Conservation (phyloP, 1,140 invertebrate species). For the Druon quercuslanigerum region DNA sequence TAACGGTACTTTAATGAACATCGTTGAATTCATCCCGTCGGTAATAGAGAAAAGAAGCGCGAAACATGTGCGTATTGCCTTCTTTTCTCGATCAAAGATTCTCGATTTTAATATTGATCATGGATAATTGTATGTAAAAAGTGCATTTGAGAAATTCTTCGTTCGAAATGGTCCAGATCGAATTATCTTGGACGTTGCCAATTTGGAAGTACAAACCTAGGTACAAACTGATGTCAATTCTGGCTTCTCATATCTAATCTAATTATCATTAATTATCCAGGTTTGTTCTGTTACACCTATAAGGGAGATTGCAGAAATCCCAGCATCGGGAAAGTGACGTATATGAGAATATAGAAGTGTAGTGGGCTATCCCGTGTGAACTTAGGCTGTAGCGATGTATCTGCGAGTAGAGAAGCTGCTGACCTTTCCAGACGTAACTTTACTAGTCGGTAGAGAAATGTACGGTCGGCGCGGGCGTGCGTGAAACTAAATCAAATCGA, state of each 20-base stretch:
- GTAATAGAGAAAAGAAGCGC: constrained; percentile 47
- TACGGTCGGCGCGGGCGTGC: constrained; percentile 18
- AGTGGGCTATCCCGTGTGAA: constrained; percentile 56
- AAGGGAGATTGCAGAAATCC: constrained; percentile 53
- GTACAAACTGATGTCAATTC: constrained; percentile 33
- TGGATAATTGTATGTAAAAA: constrained; percentile 26
- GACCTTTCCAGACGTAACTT: constrained; percentile 55
- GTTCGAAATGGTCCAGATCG: constrained; percentile 24
- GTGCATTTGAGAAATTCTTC: constrained; percentile 35
- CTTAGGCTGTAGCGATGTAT: constrained; percentile 29
- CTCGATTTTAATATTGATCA: background rate
- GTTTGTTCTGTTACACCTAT: no score
- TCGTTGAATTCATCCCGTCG: constrained; percentile 51
- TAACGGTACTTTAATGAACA: constrained; percentile 62
- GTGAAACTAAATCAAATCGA: constrained; percentile 44
- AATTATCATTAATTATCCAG: no score
- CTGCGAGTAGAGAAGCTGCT: constrained; percentile 52
- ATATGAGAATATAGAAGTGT: constrained; percentile 48
- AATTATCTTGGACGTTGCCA: background rate
- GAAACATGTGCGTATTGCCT: constrained; percentile 35
- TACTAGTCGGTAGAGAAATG: constrained; percentile 45
- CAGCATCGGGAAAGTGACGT: constrained; percentile 49
- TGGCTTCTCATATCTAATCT: background rate
- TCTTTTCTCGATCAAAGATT: constrained; percentile 10
- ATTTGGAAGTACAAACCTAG: constrained; percentile 40